Base-by-base conservation (phyloP, 2,888 invertebrate species). In the Cenopis cana region DNA sequence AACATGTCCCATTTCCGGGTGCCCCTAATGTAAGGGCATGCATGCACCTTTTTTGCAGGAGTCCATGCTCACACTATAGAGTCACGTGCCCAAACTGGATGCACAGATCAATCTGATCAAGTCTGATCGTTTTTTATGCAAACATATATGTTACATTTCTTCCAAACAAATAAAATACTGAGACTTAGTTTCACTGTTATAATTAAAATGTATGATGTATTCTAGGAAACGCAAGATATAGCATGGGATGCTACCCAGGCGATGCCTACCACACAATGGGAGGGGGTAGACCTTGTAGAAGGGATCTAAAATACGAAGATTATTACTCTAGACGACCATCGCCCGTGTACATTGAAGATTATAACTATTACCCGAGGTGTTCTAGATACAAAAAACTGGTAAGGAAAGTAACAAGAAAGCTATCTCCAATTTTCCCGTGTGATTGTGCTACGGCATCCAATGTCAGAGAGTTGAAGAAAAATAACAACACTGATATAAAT, bases 331-430 rank as follows among this genome's bases (percentile, higher is more conserved):
- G 85, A 74, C 85, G 65, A 64, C 86, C 84, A 14, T 86, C 88
- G 2, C 86, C 89, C 0, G 90, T 90, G 81, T 88, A 89, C 72
- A 83, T 89, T 0, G 89, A 88, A 36, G 85, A 84, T 29, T 60
- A 77, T 5, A 20, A 38, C 52, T 54, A 20, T 14, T n/a, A 38
- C 20, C 54, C 52, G 14, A 54, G 36, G 38, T 38, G 3, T 6
- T 14, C 18, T 14, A n/a, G 20, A n/a, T 55, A 12, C 84, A 86
- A 41, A 72, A 76, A 24, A 80, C 77, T 17, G 77, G 75, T 10
- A 79, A 64, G 78, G 49, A 76, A 82, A 0, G 70, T 89, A 10
- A 84, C 78, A 36, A 81, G 85, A 69, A 88, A 88, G 62, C 70
- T 90, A 1, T 91, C 91, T 0, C 90, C 91, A 1, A 86, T 90